phyloP scores from a whole-genome alignment of 2,113 vertebrate genomes.

The Ginglymostoma cirratum region DNA sequence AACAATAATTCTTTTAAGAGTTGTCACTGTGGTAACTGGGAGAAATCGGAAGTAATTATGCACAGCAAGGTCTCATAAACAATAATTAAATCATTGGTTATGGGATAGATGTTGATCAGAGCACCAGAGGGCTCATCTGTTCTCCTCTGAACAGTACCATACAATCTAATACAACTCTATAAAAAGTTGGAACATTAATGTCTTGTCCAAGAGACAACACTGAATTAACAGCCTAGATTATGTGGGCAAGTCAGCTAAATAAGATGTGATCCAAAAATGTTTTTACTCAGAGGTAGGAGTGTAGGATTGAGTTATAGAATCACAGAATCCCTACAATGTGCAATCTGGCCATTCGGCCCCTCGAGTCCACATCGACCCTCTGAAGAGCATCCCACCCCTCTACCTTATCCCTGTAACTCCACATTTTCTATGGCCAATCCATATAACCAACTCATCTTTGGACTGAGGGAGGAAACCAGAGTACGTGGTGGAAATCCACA shows the following conservation, averaged over 20 bases:
- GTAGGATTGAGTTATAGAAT: neutral
- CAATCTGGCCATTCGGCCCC: no score
- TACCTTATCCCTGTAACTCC: no score
- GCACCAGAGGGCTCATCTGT: neutral
- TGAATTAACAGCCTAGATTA: neutral
- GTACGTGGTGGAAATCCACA: no score
- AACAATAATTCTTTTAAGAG: neutral
- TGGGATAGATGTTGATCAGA: neutral
- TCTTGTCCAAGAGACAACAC: neutral
- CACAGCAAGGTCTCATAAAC: neutral
- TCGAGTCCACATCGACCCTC: no score
- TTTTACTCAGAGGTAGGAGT: neutral
- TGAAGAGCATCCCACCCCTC: no score
- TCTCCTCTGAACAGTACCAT: neutral
- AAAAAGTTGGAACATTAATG: neutral
- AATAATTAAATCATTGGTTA: neutral
- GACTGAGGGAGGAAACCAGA: no score
- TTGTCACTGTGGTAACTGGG: neutral
- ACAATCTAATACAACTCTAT: neutral
- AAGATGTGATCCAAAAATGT: neutral
- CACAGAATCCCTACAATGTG: no score
- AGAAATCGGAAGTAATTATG: neutral
- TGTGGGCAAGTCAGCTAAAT: neutral
- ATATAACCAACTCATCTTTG: no score
- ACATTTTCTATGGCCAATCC: no score